These are phyloP conservation scores for Scartelaos histophorus DNA, from an alignment of 2,113 vertebrate genomes.

Conservation along the genomic window DNA sequence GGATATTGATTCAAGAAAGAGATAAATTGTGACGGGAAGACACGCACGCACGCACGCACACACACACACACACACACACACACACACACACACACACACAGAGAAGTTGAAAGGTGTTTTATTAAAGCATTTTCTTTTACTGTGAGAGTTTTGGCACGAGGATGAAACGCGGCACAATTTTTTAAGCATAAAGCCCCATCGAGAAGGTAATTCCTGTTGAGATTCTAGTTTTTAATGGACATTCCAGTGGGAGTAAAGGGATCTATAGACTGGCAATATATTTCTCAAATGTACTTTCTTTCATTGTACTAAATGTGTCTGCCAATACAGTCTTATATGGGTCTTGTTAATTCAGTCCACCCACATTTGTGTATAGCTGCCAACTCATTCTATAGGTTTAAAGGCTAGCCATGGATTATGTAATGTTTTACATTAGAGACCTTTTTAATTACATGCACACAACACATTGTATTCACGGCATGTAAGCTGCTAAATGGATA, in stretches of 20 bases:
- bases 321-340: neutral
- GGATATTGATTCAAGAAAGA: conserved; percentile 60
- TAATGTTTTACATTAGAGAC: neutral
- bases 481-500: neutral
- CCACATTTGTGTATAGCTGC: neutral
- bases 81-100: conserved; percentile 7
- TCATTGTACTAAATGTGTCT: neutral
- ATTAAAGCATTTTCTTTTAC: conserved; percentile 25
- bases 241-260: neutral
- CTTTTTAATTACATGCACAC: neutral
- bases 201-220: conserved; percentile 1
- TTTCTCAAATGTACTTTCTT: neutral
- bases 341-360: neutral
- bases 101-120: conserved; percentile 39
- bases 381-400: neutral
- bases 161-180: conserved; percentile 6
- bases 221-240: neutral
- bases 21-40: conserved; percentile 42
- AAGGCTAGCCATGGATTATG: neutral
- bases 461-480: neutral
- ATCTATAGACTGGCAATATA: neutral
- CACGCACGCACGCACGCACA: too few species aligned
- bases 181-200: neutral
- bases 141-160: conserved; percentile 36
- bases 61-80: conserved; percentile 13